phyloP scores from a whole-genome alignment of 35 echinoderm and acorn worm genomes.

The Holothuria glaberrima region DNA sequence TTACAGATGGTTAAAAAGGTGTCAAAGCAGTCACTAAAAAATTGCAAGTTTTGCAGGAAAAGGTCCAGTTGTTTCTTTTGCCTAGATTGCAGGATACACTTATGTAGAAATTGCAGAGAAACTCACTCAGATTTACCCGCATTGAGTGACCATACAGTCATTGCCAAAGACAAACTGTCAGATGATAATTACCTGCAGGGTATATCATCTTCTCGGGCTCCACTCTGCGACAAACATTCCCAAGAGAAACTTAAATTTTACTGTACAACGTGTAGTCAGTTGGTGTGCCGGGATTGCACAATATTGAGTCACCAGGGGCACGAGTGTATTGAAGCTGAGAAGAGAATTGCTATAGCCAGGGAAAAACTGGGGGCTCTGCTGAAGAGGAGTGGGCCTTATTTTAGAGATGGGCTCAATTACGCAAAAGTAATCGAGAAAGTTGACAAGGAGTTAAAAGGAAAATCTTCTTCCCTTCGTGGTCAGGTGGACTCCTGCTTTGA shows the following conservation, averaged over 20 bases:
- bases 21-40: neutral
- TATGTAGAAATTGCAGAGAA: neutral
- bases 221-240: neutral
- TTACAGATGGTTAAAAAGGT: neutral
- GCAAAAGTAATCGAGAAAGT: too few relatives aligned
- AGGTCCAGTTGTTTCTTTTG: neutral
- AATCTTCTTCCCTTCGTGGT: too few relatives aligned
- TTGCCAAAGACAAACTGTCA: neutral
- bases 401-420: too few relatives aligned
- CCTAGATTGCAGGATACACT: neutral
- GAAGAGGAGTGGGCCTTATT: too few relatives aligned
- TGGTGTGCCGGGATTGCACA: constrained; percentile 12
- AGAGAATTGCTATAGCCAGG: neutral
- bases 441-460: too few relatives aligned
- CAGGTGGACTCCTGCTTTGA: neutral
- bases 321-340: constrained; percentile 5
- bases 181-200: neutral
- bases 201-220: neutral
- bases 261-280: neutral
- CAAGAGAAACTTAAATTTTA: constrained; percentile 14
- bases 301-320: neutral
- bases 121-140: neutral
- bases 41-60: neutral
- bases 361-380: neutral
- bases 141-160: neutral